Percentiles rank a stretch among this genome's conserved stretches.
Conservation (phyloP, 2,888 invertebrate genomes). For the Venusia cambrica region DNA sequence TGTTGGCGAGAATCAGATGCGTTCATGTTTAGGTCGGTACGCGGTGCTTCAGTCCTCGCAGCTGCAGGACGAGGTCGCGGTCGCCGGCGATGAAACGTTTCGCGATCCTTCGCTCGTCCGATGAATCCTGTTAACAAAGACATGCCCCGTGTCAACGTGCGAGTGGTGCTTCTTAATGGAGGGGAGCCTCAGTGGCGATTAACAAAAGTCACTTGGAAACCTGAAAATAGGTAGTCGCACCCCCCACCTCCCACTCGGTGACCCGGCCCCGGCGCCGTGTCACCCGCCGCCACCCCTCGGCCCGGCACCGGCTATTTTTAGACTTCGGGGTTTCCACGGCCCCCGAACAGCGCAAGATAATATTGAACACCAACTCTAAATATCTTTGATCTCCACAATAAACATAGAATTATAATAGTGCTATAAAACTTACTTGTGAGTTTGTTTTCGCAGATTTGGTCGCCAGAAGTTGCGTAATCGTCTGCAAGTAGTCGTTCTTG, state of each 20-base stretch:
- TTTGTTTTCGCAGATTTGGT: conserved; percentile 71
- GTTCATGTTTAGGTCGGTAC: conserved; percentile 74
- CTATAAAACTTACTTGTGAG: conserved; percentile 76
- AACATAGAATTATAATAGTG: conserved; percentile 23
- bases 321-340: conserved; percentile 59
- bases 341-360: conserved; percentile 30
- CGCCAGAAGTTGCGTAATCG: conserved; percentile 73
- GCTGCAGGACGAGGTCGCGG: conserved; percentile 82
- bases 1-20: conserved; percentile 63
- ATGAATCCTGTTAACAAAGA: conserved; percentile 55
- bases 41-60: conserved; percentile 83
- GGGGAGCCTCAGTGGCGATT: conserved; percentile 22
- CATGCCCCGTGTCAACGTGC: conserved; percentile 4
- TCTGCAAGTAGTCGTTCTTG: conserved; percentile 69
- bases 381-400: conserved; percentile 24
- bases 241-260: conserved; percentile 57
- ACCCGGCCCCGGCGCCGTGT: conserved; percentile 70
- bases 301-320: conserved; percentile 74
- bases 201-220: conserved; percentile 24
- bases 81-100: conserved; percentile 84
- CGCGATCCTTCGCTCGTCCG: conserved; percentile 72
- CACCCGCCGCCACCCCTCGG: conserved; percentile 68
- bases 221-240: conserved; percentile 29
- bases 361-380: conserved; percentile 21
- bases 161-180: too few relatives aligned